Conservation (phyloP, 2,113 vertebrate species). For the Ranitomeya variabilis region DNA sequence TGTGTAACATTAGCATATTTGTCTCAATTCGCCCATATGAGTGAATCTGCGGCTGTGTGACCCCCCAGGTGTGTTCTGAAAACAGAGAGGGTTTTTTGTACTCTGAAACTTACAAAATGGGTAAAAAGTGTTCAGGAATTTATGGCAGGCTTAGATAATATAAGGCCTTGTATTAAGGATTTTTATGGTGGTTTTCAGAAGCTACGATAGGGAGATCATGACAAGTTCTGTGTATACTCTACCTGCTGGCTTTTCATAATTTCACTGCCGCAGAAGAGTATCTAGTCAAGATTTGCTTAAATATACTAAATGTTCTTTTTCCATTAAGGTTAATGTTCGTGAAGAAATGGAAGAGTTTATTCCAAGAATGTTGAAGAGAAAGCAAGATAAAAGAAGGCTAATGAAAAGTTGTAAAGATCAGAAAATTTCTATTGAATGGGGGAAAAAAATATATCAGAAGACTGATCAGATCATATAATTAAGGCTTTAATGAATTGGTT, state of each 20-base stretch:
- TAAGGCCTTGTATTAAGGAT: background rate
- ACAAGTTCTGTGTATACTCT: conserved; percentile 73
- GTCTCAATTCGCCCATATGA: too few relatives aligned
- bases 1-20: too few relatives aligned
- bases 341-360: conserved; percentile 99
- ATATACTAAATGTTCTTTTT: conserved; percentile 99
- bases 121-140: background rate
- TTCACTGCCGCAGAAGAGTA: conserved; percentile 82
- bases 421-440: conserved; percentile 95
- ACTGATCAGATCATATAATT: conserved; percentile 87
- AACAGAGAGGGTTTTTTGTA: too few relatives aligned
- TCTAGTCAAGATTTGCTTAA: conserved; percentile 91
- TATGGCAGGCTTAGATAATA: background rate
- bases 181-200: background rate
- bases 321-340: conserved; percentile 98
- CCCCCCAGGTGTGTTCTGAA: too few relatives aligned
- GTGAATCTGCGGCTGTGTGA: too few relatives aligned
- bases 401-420: conserved; percentile 97
- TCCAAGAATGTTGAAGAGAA: conserved; percentile 98
- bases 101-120: too few relatives aligned
- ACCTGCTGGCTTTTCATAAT: conserved; percentile 76
- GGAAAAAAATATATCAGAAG: conserved; percentile 95
- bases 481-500: conserved; percentile 94
- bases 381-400: conserved; percentile 99
- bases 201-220: conserved; percentile 57